These are phyloP conservation scores for Lysiphlebus fabarum DNA, from an alignment of 1,140 invertebrate species.

Conservation along the genomic window DNA sequence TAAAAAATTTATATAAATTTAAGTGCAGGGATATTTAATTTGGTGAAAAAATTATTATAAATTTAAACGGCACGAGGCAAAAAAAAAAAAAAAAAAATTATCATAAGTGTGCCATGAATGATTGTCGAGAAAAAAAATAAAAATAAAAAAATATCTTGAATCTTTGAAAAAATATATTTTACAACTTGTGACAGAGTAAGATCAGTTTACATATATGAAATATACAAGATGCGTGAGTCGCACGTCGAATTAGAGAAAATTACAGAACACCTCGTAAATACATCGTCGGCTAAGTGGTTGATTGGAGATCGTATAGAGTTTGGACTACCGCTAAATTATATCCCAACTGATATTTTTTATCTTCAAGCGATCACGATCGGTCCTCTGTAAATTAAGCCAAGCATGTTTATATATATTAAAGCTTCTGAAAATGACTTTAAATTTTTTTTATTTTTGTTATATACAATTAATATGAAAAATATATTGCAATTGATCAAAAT, in stretches of 20 bases:
- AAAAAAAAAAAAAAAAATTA: slow-evolving; percentile 27
- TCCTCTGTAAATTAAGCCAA: slow-evolving; percentile 44
- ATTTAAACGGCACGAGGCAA: slow-evolving; percentile 16
- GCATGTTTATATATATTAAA: slow-evolving; percentile 20
- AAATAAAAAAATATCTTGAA: neutral
- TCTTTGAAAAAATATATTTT: neutral
- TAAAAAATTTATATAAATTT: neutral
- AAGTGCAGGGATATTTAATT: neutral
- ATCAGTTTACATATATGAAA: neutral
- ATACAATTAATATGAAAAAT: too few species aligned
- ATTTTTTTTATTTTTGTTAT: too few species aligned
- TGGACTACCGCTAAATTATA: slow-evolving; percentile 54
- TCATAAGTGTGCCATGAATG: slow-evolving; percentile 31
- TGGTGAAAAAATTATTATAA: slow-evolving; percentile 18
- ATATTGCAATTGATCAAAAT: too few species aligned
- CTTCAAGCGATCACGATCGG: slow-evolving; percentile 43
- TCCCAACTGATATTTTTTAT: slow-evolving; percentile 41
- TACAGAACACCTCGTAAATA: slow-evolving; percentile 55
- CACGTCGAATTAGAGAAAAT: slow-evolving; percentile 50
- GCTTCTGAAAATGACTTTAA: neutral
- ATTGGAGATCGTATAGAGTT: slow-evolving; percentile 47
- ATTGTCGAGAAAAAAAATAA: neutral
- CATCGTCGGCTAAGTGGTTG: slow-evolving; percentile 48
- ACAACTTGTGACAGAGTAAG: neutral
- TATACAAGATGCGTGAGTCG: slow-evolving; percentile 29